Percentiles rank a stretch among this genome's conserved stretches.
phyloP scores from a whole-genome alignment of 2,888 invertebrate species.

The Campaea margaritaria region DNA sequence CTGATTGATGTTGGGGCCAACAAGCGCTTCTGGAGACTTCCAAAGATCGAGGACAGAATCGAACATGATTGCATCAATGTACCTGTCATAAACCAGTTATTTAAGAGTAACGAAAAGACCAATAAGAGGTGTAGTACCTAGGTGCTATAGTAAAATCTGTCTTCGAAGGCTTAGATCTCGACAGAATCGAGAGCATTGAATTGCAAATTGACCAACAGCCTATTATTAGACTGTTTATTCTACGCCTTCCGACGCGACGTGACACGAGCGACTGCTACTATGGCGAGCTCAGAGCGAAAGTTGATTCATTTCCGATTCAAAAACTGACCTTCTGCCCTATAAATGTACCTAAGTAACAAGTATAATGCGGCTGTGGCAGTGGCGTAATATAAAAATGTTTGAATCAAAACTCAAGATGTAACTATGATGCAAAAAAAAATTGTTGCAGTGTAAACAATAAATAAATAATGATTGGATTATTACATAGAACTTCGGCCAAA shows the following conservation, averaged over 20 bases:
- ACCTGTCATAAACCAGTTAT: no score
- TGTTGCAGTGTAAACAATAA: no score
- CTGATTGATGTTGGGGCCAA: no score
- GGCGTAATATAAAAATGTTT: conserved; percentile 30
- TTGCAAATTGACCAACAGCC: conserved; percentile 29
- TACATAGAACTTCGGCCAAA: no score
- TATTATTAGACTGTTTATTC: conserved; percentile 32
- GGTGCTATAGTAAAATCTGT: neutral
- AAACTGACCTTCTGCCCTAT: conserved; percentile 38
- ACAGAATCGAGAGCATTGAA: conserved; percentile 29
- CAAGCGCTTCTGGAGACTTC: no score
- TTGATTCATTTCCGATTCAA: conserved; percentile 40
- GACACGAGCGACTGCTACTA: conserved; percentile 8
- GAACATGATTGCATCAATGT: neutral
- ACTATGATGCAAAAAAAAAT: no score
- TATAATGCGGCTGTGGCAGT: conserved; percentile 16
- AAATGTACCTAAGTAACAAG: neutral
- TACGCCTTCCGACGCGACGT: conserved; percentile 23
- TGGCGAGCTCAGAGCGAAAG: conserved; percentile 36
- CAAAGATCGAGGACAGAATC: neutral
- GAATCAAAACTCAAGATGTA: conserved; percentile 4
- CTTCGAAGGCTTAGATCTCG: conserved; percentile 6
- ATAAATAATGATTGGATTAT: no score
- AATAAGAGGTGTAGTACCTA: no score
- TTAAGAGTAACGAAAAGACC: no score